Evolutionary conservation across 2,113 vertebrate species (phyloP).

Genomic region (Paramisgurnus dabryanus): DNA sequence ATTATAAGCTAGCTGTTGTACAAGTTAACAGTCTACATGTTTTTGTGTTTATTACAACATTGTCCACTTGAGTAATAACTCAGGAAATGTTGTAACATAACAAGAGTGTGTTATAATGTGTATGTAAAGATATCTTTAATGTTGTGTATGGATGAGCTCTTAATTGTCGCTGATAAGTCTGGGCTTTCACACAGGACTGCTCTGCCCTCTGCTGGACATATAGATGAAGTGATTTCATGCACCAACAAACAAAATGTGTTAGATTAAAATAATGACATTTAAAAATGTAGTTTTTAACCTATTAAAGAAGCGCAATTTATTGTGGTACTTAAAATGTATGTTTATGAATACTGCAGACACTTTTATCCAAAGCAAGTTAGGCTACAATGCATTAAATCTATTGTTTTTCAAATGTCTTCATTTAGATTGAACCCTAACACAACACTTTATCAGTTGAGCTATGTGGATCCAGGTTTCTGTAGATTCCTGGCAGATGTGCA

Average conservation of each 20-base stretch:
- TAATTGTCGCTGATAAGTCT: conserved; percentile 2
- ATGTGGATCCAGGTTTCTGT: background rate
- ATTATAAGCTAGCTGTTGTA: background rate
- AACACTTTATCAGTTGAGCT: too few species aligned
- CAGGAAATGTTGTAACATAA: background rate
- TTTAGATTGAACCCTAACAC: too few species aligned
- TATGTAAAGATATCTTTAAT: conserved; percentile 57
- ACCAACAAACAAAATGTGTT: background rate
- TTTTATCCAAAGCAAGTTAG: too few species aligned
- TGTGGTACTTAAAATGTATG: too few species aligned
- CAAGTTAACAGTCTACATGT: background rate
- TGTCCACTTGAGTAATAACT: conserved; percentile 12
- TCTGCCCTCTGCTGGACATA: conserved; percentile 77
- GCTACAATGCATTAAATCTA: too few species aligned
- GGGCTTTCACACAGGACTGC: conserved; percentile 63
- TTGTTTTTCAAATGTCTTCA: too few species aligned
- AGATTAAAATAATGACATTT: background rate
- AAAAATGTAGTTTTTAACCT: background rate
- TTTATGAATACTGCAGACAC: too few species aligned
- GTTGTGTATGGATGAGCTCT: conserved; percentile 58
- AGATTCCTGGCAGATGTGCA: background rate
- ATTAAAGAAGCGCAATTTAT: background rate
- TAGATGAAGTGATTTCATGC: conserved; percentile 49
- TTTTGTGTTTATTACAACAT: background rate
- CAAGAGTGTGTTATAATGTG: background rate